Evolutionary conservation across 2,888 invertebrate genomes (phyloP), one percentile per base, ranked within the genome.

Genomic region (Microchrysa polita): DNA sequence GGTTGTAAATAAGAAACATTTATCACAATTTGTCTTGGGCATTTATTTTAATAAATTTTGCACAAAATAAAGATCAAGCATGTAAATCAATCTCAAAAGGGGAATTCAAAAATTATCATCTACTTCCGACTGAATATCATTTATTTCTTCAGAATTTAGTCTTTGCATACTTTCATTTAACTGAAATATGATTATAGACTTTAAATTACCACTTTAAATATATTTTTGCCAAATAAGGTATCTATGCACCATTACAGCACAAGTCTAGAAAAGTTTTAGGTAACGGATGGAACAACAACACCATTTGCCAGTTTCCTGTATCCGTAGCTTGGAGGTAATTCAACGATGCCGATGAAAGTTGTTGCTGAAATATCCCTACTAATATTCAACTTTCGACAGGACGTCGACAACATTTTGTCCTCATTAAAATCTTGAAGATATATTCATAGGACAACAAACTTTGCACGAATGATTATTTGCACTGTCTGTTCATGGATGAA

Each of bases 261-360:
- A 44, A 22, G 48, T 44, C 5, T n/a, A 16, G 72, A 73, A 76
- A 76, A 74, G 73, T 74, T 74, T 73, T 73, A 40, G 74, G 73
- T 76, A 75, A 76, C 76, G 75, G 76, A 75, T 76, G 74, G 76
- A 73, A 73, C 76, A 74, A 74, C 74, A 76, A 75, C 74, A 75
- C 75, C 75, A 76, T 76, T 76, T 76, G 76, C 73, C 76, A 76
- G 73, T 67, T 74, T 76, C 76, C 76, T 75, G 76, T 74, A 74
- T 76, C 76, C 76, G 76, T 63, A 65, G 65, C 73, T 73, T 20
- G 52, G 57, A 73, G 73, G 73, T 73, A 73, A 22, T n/a, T 40
- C 52, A 7, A 22, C 67, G 16, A n/a, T 23, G 67, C 1, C 22
- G 23, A 53, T 34, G 67, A 67, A 14, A 67, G 16, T 20, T 16